phyloP scores from a whole-genome alignment of 1,140 invertebrate species.

The Helicoverpa armigera region DNA sequence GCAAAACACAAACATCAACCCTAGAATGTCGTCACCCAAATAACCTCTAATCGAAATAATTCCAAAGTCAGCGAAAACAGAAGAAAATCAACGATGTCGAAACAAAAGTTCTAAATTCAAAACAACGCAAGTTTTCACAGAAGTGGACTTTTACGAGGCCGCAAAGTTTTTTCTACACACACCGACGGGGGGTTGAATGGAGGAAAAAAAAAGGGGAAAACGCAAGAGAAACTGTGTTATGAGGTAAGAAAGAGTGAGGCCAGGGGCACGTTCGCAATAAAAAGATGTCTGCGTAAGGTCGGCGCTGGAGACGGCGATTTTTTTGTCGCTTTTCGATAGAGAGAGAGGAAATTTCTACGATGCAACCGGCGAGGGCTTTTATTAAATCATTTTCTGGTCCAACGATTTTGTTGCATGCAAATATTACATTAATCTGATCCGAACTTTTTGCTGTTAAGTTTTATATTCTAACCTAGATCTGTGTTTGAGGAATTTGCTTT shows the following conservation, averaged over 20 bases:
- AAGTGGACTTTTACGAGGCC: conserved; percentile 50
- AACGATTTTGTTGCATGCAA: conserved; percentile 30
- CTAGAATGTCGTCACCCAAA: not conserved
- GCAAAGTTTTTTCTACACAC: conserved; percentile 61
- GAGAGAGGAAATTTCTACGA: conserved; percentile 59
- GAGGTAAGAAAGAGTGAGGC: conserved; percentile 82
- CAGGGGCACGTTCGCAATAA: conserved; percentile 81
- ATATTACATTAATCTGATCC: conserved; percentile 19
- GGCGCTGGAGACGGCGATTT: conserved; percentile 57
- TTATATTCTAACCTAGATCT: not conserved
- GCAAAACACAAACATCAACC: not conserved
- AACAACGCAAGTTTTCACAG: conserved; percentile 46
- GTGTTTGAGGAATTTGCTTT: not conserved
- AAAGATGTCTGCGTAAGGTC: conserved; percentile 82
- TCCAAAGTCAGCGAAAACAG: conserved; percentile 17
- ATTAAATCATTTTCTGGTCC: conserved; percentile 45
- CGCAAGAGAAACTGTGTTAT: conserved; percentile 82
- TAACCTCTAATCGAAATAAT: conserved; percentile 29
- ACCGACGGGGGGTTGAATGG: conserved; percentile 63
- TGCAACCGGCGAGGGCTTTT: conserved; percentile 37
- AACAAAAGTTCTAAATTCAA: conserved; percentile 50
- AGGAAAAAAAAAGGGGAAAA: conserved; percentile 65
- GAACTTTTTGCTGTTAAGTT: conserved; percentile 15
- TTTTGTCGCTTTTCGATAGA: conserved; percentile 57
- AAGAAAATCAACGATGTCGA: conserved; percentile 27